phyloP scores from a whole-genome alignment of 1,140 invertebrate genomes.

The Drosophila kurseongensis region DNA sequence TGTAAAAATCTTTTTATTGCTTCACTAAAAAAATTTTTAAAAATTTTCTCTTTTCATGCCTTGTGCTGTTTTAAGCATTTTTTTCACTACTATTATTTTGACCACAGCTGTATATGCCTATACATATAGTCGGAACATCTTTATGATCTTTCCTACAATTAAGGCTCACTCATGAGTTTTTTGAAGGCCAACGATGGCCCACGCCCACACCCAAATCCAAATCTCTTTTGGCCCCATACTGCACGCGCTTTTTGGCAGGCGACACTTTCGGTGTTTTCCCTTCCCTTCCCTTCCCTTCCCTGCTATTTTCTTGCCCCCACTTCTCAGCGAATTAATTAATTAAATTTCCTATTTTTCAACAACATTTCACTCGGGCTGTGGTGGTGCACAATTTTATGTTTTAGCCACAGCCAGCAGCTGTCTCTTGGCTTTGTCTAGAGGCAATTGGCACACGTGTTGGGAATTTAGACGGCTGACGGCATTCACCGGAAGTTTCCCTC shows the following conservation, averaged over 20 bases:
- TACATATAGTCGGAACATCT: constrained; percentile 43
- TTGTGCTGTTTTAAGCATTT: too few relatives aligned
- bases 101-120: constrained; percentile 7
- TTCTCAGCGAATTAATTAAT: constrained; percentile 58
- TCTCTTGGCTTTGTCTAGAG: constrained; percentile 12
- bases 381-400: constrained; percentile 32
- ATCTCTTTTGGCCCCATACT: constrained; percentile 43
- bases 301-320: not conserved
- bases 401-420: constrained; percentile 29
- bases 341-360: constrained; percentile 48
- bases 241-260: constrained; percentile 78
- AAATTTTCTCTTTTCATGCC: too few relatives aligned
- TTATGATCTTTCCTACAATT: constrained; percentile 67
- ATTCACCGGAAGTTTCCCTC: constrained; percentile 63
- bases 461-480: constrained; percentile 50
- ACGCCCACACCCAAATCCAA: constrained; percentile 46
- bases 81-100: not conserved
- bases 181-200: constrained; percentile 65
- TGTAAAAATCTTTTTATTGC: not conserved
- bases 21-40: too few relatives aligned
- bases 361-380: constrained; percentile 16
- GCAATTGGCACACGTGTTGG: constrained; percentile 67
- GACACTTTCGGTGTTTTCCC: constrained; percentile 58
- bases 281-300: not conserved
- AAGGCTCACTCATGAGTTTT: constrained; percentile 69